Evolutionary conservation across 2,888 invertebrate genomes (phyloP), one percentile per base, ranked within the genome.

Genomic region (Artemia sinica): DNA sequence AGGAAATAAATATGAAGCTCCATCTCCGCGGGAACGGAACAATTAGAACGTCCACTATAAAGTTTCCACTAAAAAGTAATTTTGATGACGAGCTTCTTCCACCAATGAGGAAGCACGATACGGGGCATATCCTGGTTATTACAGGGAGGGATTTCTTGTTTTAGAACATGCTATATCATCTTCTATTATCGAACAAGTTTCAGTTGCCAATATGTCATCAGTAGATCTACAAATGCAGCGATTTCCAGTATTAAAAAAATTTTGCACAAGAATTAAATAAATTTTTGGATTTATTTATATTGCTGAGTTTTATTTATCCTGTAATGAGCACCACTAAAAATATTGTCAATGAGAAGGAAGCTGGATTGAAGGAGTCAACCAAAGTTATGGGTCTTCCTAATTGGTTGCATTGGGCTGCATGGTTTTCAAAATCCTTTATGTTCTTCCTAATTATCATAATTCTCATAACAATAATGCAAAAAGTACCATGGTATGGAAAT

Each of bases 391-490:
- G 83, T 0, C 77, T 83, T 11, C 78, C 78, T 9, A 82, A 82
- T 74, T 77, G 77, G 8, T 80, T 83, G 2, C 82, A 83, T 74
- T 84, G 83, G 82, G 70, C 80, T 52, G 81, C 82, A 12, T 84
- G 84, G 83, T 83, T 83, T 73, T 78, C 58, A 18, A 58, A 58
- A 58, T 58, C 10, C 58, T 58, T 58, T 10, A n/a, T 58, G 8
- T 77, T 81, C 67, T 81, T 82, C 79, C 70, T 78, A 18, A 71
- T 86, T 5, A 82, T 89, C 51, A 80, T 85, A 65, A 82, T 88
- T 74, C 79, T 91, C 50, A 78, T 88, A 67, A 84, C 86, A 11
- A 82, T 85, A 74, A 85, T 91, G 81, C 85, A 89, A 52, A 77
- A 75, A 73, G 76, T 76, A 71, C 58, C 67, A 9, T 58, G 58